A percentile compares a stretch with the other conserved stretches of the same genome.
phyloP scores from a whole-genome alignment of 2,113 vertebrate species.

The Petrocephalus microphthalmus region DNA sequence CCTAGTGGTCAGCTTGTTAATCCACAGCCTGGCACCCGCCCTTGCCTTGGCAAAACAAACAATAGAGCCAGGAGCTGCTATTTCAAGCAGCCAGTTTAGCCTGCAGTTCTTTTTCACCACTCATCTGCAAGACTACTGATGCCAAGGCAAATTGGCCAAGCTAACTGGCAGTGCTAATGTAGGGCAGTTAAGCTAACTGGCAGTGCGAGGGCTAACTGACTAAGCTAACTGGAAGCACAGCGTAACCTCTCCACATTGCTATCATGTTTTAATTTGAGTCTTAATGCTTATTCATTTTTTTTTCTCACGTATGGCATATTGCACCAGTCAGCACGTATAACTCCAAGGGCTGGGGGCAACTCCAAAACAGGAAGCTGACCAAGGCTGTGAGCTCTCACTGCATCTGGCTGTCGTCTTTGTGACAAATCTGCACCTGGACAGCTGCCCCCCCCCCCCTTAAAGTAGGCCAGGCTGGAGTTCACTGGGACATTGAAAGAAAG shows the following conservation, averaged over 20 bases:
- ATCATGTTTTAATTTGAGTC: not conserved
- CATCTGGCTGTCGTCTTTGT: conserved; percentile 18
- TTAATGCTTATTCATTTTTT: not conserved
- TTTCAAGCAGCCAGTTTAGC: not conserved
- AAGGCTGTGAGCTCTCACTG: conserved; percentile 39
- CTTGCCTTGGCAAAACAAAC: not conserved
- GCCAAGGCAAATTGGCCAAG: not conserved
- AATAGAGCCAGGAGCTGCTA: not conserved
- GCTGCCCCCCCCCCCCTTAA: conserved; percentile 22
- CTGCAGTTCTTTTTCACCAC: not conserved
- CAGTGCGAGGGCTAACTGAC: not conserved
- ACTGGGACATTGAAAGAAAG: not conserved
- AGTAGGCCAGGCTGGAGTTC: not conserved
- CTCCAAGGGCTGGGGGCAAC: conserved; percentile 21
- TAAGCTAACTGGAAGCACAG: not conserved
- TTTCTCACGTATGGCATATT: not conserved
- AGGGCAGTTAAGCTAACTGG: not conserved
- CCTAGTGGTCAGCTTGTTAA: not conserved
- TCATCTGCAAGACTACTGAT: not conserved
- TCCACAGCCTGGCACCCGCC: not conserved
- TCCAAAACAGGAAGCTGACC: conserved; percentile 47
- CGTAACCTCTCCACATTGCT: not conserved
- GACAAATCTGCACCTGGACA: conserved; percentile 33
- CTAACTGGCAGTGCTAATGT: not conserved
- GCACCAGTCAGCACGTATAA: not conserved